Evolutionary conservation across 2,888 invertebrate species (phyloP).

Genomic region (Quadroppia sp.): DNA sequence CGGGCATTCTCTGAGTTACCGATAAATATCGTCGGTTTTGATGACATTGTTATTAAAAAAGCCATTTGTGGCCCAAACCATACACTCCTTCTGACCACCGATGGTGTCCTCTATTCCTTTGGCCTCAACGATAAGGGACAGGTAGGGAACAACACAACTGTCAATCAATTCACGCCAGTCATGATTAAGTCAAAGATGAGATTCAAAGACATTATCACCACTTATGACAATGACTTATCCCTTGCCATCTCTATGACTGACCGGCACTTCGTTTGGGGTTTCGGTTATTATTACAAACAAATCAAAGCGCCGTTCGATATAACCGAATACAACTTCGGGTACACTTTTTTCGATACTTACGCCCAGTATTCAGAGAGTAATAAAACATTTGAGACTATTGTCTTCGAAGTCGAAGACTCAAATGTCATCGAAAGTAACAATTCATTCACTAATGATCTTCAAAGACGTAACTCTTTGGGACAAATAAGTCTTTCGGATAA

Average conservation of each 20-base stretch:
- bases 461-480: too few relatives aligned
- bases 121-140: background rate
- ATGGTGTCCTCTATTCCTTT: background rate
- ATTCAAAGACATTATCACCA: background rate
- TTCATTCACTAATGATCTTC: too few relatives aligned
- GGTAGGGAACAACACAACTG: background rate
- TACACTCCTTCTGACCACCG: background rate
- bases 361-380: background rate
- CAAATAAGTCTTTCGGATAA: too few relatives aligned
- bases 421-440: too few relatives aligned
- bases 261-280: background rate
- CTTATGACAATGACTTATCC: background rate
- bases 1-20: background rate
- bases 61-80: conserved; percentile 17
- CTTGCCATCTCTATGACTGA: background rate
- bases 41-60: background rate
- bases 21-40: background rate
- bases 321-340: background rate
- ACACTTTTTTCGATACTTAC: background rate
- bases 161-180: background rate
- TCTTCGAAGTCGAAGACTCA: background rate
- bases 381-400: background rate
- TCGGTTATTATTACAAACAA: too few relatives aligned
- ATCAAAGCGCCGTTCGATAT: background rate
- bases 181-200: background rate